Conservation (phyloP, 2,797 vertebrate species). For the Moxostoma hubbsi region DNA sequence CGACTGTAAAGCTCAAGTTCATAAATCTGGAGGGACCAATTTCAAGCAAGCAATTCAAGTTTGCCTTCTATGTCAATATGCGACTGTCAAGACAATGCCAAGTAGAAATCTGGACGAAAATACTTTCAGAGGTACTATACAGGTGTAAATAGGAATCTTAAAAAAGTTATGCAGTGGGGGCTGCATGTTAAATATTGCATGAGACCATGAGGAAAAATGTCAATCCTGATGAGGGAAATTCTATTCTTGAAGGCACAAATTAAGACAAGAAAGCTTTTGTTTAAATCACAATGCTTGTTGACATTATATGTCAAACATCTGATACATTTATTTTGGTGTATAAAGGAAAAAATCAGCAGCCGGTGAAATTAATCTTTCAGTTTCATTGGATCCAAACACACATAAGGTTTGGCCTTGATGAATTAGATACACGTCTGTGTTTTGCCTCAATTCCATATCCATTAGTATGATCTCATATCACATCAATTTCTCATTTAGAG, state of each 20-base stretch:
- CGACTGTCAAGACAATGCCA: neutral
- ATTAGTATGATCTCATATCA: conserved; percentile 36
- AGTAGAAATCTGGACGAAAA: neutral
- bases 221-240: conserved; percentile 34
- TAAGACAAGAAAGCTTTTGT: conserved; percentile 44
- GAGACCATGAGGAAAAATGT: neutral
- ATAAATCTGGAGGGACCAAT: conserved; percentile 3
- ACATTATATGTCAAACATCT: conserved; percentile 44
- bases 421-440: conserved; percentile 35
- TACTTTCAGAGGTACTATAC: neutral
- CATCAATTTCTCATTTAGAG: conserved; percentile 8
- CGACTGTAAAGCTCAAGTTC: neutral
- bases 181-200: neutral
- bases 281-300: conserved; percentile 43
- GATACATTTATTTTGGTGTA: conserved; percentile 35
- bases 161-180: neutral
- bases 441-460: conserved; percentile 20
- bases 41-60: neutral
- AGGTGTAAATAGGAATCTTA: conserved; percentile 22
- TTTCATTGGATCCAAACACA: conserved; percentile 26
- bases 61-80: conserved; percentile 19
- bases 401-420: conserved; percentile 25
- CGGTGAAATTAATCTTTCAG: conserved; percentile 16
- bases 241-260: conserved; percentile 15
- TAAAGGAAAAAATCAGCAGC: conserved; percentile 37